Evolutionary conservation across 2,113 vertebrate species (phyloP).

Genomic region (Piprites chloris): DNA sequence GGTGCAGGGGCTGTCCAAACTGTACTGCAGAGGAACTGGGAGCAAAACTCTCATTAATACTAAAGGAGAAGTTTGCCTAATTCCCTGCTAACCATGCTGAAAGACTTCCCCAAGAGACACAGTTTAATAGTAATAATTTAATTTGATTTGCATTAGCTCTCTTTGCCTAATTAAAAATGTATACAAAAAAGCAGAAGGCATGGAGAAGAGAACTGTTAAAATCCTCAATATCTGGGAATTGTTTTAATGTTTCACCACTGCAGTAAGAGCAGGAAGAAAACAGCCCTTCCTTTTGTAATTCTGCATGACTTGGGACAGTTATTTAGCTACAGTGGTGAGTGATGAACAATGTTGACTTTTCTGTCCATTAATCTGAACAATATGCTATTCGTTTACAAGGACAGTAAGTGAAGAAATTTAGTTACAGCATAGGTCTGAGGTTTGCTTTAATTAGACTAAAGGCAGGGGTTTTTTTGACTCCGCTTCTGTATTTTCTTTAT

Average conservation of each 20-base stretch:
- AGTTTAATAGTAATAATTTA: neutral
- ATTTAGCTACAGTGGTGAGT: neutral
- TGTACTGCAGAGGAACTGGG: neutral
- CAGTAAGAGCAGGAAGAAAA: neutral
- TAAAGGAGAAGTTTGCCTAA: neutral
- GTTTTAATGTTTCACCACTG: neutral
- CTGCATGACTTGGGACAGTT: neutral
- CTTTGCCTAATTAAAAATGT: conserved; percentile 36
- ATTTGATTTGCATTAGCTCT: conserved; percentile 1
- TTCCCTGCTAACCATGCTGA: neutral
- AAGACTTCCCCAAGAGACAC: neutral
- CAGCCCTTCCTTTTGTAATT: neutral
- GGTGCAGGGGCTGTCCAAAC: neutral
- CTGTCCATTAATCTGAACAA: neutral
- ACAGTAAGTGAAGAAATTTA: neutral
- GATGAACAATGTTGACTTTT: neutral
- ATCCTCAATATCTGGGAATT: neutral
- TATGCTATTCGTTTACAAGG: neutral
- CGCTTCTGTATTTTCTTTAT: neutral
- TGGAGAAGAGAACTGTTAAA: neutral
- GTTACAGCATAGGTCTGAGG: neutral
- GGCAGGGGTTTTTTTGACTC: neutral
- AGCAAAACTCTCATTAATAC: neutral
- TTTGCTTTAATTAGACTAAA: neutral
- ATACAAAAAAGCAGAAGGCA: neutral